These are phyloP conservation scores for Rhynchotus rufescens DNA, from an alignment of 2,797 vertebrate genomes.

Conservation along the genomic window DNA sequence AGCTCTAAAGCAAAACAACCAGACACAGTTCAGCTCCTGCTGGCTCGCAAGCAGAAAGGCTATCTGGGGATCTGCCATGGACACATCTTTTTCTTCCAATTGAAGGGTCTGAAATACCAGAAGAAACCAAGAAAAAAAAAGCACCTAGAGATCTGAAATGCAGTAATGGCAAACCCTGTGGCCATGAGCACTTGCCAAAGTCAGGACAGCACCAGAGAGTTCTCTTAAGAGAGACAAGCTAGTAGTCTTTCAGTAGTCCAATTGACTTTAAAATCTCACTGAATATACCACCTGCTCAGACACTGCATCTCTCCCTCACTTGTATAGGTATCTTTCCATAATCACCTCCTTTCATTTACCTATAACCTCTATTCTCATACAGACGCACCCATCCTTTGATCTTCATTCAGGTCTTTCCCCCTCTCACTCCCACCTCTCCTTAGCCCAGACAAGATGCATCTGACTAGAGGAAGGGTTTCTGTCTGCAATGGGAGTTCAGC, in stretches of 20 bases:
- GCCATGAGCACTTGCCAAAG: background rate
- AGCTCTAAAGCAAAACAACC: slow-evolving; percentile 11
- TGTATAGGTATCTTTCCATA: slow-evolving; percentile 35
- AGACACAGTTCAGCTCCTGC: background rate
- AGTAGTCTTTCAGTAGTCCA: background rate
- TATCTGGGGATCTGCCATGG: background rate
- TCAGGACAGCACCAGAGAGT: background rate
- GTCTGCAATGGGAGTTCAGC: slow-evolving; percentile 6
- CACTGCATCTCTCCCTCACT: background rate
- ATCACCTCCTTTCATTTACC: slow-evolving; percentile 63
- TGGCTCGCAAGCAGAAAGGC: background rate
- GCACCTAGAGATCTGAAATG: background rate
- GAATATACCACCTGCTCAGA: slow-evolving; percentile 38
- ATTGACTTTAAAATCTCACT: slow-evolving; percentile 1
- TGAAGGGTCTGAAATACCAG: background rate
- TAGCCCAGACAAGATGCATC: slow-evolving; percentile 4
- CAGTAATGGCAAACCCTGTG: background rate
- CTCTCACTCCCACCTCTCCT: slow-evolving; percentile 35
- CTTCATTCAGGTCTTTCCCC: slow-evolving; percentile 57
- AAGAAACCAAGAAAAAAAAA: background rate
- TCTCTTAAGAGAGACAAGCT: background rate
- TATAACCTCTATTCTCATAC: slow-evolving; percentile 62
- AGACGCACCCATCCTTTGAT: slow-evolving; percentile 67
- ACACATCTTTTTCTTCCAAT: background rate
- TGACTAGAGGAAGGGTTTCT: slow-evolving; percentile 10